Conservation (phyloP, 2,888 invertebrate genomes). For the Lepidocyrtoides sp. region DNA sequence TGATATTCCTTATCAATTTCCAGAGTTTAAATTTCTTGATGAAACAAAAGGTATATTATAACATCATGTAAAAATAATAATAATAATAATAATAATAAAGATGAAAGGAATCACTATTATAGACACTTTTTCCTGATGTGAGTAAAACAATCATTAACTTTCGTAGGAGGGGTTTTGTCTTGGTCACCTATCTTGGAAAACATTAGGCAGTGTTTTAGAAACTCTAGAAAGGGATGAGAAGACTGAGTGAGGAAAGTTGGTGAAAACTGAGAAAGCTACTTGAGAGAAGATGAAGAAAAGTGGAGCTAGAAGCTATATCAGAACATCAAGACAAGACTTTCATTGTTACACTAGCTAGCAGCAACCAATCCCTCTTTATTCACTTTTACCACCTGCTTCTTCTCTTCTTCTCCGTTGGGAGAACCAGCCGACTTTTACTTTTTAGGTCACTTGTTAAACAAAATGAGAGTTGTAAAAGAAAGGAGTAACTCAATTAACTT, state of each 20-base stretch:
- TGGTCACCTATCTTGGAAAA: constrained; percentile 10
- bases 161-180: not conserved
- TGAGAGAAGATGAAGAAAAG: not conserved
- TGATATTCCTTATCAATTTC: constrained; percentile 11
- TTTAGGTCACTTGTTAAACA: constrained; percentile 25
- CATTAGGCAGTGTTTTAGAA: not conserved
- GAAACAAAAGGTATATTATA: constrained; percentile 4
- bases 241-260: not conserved
- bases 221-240: not conserved
- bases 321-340: not conserved
- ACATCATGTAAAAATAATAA: not conserved
- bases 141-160: constrained; percentile 7
- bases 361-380: not conserved
- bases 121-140: constrained; percentile 4
- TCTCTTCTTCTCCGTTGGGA: not conserved
- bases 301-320: constrained; percentile 21
- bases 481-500: constrained; percentile 80
- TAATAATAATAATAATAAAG: not conserved
- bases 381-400: constrained; percentile 23
- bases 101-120: not conserved
- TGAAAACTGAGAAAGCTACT: not conserved
- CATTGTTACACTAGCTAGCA: not conserved
- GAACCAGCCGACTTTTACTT: constrained; percentile 24
- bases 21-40: not conserved
- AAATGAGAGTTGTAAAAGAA: constrained; percentile 32